phyloP scores from a whole-genome alignment of 2,797 vertebrate species.

The Pelodytes ibericus region DNA sequence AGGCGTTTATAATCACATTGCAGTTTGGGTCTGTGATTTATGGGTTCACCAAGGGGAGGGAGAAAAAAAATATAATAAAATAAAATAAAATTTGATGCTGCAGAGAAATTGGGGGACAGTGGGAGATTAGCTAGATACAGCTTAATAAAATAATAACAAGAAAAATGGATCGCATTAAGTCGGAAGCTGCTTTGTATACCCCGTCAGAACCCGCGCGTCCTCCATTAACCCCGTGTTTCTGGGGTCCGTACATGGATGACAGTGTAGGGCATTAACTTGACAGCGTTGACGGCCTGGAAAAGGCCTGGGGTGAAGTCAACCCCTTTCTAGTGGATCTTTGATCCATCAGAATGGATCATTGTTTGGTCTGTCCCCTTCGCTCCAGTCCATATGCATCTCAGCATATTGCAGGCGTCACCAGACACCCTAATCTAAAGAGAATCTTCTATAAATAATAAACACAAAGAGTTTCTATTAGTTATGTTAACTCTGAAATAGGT shows the following conservation, averaged over 20 bases:
- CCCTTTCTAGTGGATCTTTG: not conserved
- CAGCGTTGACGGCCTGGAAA: not conserved
- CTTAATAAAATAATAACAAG: constrained; percentile 98
- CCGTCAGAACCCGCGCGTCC: constrained; percentile 7
- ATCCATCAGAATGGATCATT: constrained; percentile 14
- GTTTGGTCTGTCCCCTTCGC: not conserved
- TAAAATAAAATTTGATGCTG: constrained; percentile 75
- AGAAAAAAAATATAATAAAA: too few relatives aligned
- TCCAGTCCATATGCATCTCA: constrained; percentile 36
- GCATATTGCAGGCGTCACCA: constrained; percentile 60
- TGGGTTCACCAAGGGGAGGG: constrained; percentile 80
- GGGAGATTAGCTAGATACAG: constrained; percentile 86
- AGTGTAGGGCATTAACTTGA: not conserved
- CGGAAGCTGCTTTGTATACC: constrained; percentile 6
- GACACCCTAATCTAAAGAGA: constrained; percentile 74
- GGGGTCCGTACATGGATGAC: not conserved
- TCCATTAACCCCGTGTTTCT: constrained; percentile 30
- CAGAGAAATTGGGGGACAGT: constrained; percentile 81
- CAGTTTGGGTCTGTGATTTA: constrained; percentile 95
- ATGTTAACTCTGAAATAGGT: constrained; percentile 76
- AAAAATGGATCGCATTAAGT: constrained; percentile 66
- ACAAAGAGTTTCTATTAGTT: constrained; percentile 75
- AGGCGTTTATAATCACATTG: constrained; percentile 98
- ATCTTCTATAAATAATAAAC: constrained; percentile 79
- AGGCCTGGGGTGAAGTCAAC: not conserved